Evolutionary conservation across 2,888 invertebrate genomes (phyloP).

Genomic region (Agrilus cyanescens): DNA sequence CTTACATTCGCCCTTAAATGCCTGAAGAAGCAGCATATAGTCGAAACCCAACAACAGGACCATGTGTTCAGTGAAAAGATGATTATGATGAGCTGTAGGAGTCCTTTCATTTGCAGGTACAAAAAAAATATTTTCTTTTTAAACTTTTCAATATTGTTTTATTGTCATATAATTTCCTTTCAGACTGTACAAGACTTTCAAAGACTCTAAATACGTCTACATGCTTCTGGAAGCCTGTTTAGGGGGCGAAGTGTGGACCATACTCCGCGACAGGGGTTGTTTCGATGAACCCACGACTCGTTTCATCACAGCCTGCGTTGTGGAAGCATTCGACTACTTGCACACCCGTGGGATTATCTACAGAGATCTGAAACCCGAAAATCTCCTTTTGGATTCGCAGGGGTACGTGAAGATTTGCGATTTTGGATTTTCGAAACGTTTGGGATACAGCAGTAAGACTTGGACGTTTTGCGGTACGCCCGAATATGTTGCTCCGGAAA

Average conservation of each 20-base stretch:
- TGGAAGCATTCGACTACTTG: constrained; percentile 58
- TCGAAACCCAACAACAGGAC: constrained; percentile 61
- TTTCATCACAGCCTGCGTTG: constrained; percentile 56
- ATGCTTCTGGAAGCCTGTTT: constrained; percentile 61
- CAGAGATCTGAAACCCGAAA: constrained; percentile 58
- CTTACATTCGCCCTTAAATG: constrained; percentile 56
- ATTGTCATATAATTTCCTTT: constrained; percentile 13
- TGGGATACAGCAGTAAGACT: constrained; percentile 52
- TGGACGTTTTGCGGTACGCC: constrained; percentile 69
- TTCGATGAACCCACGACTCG: constrained; percentile 55
- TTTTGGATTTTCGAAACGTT: constrained; percentile 57
- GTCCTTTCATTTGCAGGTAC: constrained; percentile 63
- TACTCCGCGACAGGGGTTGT: constrained; percentile 50
- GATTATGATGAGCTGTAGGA: constrained; percentile 56
- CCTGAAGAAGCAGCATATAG: constrained; percentile 60
- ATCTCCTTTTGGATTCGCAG: constrained; percentile 46
- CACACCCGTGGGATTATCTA: constrained; percentile 51
- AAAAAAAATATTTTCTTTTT: constrained; percentile 4
- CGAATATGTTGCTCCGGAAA: constrained; percentile 48
- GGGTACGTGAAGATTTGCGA: constrained; percentile 59
- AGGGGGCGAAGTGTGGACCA: constrained; percentile 63
- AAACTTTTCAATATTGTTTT: background rate
- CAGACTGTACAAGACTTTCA: constrained; percentile 54
- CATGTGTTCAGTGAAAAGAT: constrained; percentile 59
- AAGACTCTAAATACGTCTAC: constrained; percentile 58